Evolutionary conservation across 2,797 vertebrate species (phyloP).

Genomic region (Leptatherina wallacei): DNA sequence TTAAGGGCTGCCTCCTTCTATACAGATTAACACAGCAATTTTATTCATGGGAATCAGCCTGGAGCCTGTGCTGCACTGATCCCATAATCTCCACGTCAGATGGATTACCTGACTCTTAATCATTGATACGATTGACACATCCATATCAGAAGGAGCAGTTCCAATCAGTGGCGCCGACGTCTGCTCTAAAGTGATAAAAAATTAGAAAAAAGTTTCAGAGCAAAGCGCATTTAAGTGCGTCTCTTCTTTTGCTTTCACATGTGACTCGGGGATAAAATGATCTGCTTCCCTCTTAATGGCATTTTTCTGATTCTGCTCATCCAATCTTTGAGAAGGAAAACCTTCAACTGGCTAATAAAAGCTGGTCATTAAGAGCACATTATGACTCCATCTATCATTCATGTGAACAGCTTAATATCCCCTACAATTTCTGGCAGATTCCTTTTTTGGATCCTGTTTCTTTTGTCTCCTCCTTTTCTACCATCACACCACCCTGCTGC

Average conservation of each 20-base stretch:
- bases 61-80: slow-evolving; percentile 65
- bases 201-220: slow-evolving; percentile 31
- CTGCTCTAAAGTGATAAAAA: slow-evolving; percentile 72
- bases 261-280: slow-evolving; percentile 34
- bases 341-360: slow-evolving; percentile 44
- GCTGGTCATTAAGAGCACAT: slow-evolving; percentile 47
- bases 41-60: slow-evolving; percentile 61
- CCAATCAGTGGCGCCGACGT: slow-evolving; percentile 14
- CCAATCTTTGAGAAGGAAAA: slow-evolving; percentile 28
- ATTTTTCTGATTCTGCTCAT: slow-evolving; percentile 34
- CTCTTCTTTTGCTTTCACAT: slow-evolving; percentile 27
- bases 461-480: slow-evolving; percentile 22
- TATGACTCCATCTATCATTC: slow-evolving; percentile 62
- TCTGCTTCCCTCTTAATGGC: slow-evolving; percentile 7
- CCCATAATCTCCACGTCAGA: slow-evolving; percentile 70
- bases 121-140: slow-evolving; percentile 72
- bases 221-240: slow-evolving; percentile 35
- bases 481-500: slow-evolving; percentile 49
- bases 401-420: slow-evolving; percentile 46
- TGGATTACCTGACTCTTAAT: slow-evolving; percentile 74
- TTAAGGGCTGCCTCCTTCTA: slow-evolving; percentile 54
- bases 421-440: slow-evolving; percentile 44
- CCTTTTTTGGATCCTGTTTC: slow-evolving; percentile 31
- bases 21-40: slow-evolving; percentile 56
- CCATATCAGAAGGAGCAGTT: slow-evolving; percentile 51